phyloP scores from a whole-genome alignment of 2,113 vertebrate genomes.

The Marmota flaviventris region DNA sequence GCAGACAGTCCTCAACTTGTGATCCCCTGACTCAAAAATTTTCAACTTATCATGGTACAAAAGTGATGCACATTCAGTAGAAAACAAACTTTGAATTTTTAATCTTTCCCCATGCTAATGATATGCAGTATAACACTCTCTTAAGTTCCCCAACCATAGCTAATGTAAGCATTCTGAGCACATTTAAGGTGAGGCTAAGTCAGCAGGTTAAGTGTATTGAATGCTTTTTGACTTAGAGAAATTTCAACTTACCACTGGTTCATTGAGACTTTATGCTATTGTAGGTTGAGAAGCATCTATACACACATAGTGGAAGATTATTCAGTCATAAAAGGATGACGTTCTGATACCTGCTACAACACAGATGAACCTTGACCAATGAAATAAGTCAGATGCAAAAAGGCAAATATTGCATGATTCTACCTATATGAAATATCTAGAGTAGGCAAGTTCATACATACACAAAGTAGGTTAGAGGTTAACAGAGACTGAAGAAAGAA shows the following conservation, averaged over 20 bases:
- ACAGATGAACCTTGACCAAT: not conserved
- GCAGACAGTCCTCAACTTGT: not conserved
- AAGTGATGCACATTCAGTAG: not conserved
- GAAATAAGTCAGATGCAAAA: slow-evolving; percentile 1
- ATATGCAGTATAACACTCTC: not conserved
- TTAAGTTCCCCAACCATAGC: not conserved
- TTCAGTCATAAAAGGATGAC: slow-evolving; percentile 11
- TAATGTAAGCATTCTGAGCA: not conserved
- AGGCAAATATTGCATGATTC: not conserved
- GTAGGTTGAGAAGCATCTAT: not conserved
- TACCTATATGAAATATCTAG: not conserved
- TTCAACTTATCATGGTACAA: not conserved
- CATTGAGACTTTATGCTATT: not conserved
- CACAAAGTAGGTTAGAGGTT: not conserved
- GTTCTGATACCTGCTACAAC: not conserved
- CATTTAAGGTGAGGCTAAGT: not conserved
- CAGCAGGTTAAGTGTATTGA: not conserved
- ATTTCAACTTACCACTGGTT: not conserved
- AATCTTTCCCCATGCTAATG: not conserved
- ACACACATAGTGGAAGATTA: not conserved
- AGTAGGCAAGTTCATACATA: not conserved
- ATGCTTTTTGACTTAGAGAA: not conserved
- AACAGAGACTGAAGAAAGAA: not conserved
- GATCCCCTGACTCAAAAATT: not conserved
- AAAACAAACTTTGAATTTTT: not conserved